These are phyloP conservation scores for Sinotaia quadrata DNA, from an alignment of 2,888 invertebrate species.

Conservation along the genomic window DNA sequence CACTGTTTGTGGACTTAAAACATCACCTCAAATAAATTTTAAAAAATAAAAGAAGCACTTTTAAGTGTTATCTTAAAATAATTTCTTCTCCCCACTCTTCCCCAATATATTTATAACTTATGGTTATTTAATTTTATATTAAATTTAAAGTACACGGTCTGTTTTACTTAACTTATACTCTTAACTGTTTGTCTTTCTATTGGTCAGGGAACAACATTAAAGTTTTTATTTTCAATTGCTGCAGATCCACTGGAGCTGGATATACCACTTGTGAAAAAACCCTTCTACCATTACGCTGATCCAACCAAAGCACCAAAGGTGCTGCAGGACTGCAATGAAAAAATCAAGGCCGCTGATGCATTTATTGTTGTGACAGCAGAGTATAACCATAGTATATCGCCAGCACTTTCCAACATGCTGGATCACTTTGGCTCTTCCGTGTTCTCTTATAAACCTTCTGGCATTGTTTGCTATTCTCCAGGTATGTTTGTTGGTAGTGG, in stretches of 20 bases:
- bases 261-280: slow-evolving; percentile 58
- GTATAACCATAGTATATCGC: slow-evolving; percentile 72
- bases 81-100: no score
- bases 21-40: no score
- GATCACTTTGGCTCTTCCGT: slow-evolving; percentile 73
- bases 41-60: no score
- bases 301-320: slow-evolving; percentile 43
- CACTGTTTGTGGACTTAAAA: no score
- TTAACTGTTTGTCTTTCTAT: no score
- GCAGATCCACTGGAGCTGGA: slow-evolving; percentile 71
- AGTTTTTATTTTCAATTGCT: no score
- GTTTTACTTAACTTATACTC: no score
- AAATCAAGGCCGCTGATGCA: slow-evolving; percentile 68
- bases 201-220: no score
- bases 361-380: slow-evolving; percentile 71
- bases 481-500: slow-evolving; percentile 40
- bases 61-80: no score
- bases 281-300: slow-evolving; percentile 55
- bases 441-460: slow-evolving; percentile 68
- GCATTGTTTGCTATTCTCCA: slow-evolving; percentile 64
- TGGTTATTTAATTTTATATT: no score
- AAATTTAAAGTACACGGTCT: no score
- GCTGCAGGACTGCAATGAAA: slow-evolving; percentile 45
- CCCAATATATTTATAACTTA: no score
- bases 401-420: slow-evolving; percentile 73